Conservation (phyloP, 2,113 vertebrate genomes). For the Megaptera novaeangliae region DNA sequence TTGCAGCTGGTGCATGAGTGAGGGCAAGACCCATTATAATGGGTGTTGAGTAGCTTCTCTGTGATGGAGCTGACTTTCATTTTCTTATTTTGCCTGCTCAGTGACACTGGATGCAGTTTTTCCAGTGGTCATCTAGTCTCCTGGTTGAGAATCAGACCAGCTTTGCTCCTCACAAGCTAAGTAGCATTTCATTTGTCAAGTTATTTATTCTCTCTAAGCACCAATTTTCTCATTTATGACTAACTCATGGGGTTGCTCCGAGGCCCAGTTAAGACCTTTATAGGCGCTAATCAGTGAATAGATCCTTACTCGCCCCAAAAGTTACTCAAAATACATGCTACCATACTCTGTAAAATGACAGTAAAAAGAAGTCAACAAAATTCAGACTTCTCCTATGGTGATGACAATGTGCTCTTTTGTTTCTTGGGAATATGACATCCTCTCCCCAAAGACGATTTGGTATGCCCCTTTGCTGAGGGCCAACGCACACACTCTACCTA, state of each 20-base stretch:
- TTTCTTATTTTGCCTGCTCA: background rate
- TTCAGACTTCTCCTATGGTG: background rate
- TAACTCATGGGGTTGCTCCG: background rate
- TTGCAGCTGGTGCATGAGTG: background rate
- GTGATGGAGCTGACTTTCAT: background rate
- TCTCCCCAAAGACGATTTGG: background rate
- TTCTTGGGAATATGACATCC: background rate
- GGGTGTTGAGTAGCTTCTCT: background rate
- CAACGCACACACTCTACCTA: background rate
- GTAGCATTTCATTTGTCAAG: background rate
- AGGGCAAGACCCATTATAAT: background rate
- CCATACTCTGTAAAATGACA: background rate
- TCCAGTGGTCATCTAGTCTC: background rate
- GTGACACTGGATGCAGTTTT: background rate
- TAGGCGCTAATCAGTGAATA: background rate
- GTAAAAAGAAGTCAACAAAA: background rate
- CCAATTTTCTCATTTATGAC: background rate
- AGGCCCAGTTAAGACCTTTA: background rate
- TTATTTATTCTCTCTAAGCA: background rate
- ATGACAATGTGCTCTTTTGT: background rate
- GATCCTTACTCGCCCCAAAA: background rate
- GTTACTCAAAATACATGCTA: background rate
- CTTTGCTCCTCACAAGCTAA: background rate
- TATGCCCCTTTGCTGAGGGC: background rate
- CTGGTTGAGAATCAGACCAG: background rate